Base-by-base conservation (phyloP, 2,113 vertebrate genomes). In the Leptobrachium leishanense region DNA sequence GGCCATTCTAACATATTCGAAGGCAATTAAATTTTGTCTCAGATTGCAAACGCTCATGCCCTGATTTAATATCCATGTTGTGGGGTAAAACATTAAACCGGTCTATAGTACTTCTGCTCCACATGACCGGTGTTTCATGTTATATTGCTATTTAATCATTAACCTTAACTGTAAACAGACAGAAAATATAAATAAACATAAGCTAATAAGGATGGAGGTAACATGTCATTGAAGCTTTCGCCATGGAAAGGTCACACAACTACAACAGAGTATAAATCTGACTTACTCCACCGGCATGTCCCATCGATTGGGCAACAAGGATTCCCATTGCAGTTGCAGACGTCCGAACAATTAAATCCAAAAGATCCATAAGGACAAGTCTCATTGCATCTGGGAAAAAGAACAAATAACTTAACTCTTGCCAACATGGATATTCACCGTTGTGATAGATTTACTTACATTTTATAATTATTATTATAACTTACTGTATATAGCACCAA, bases 301-400 rank as follows among this genome's bases (percentile, higher is more conserved):
- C 96, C 97, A 1, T 85, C 89, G 15, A 84, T 82, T 0, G 90
- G 89, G 82, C 95, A 76, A 46, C 98, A 99, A 72, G 42, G 64
- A 0, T 88, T 92, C 0, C 91, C 83, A 31, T 89, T 85, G 64
- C 97, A 98, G 41, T 87, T 87, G 79, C 96, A 98, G 46, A 79
- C 6, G 0, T 82, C 88, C 2, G 97, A 97, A 72, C 98, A 99
- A 88, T 98, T 98, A 66, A 83, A 73, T 13, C 97, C 97, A 15
- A 94, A 93, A 83, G 88, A 93, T 0, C 92, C 92, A 62, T 88
- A 82, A 0, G 88, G 90, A 83, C 98, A 99, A 75, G 93, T 96
- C 76, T 87, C 85, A 6, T 99, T 99, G 89, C 98, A 99, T 85
- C 98, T 99, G 83, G 4, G 62, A 54, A 31, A 13, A 55, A 39